A percentile compares a stretch with the other conserved stretches of the same genome.
Evolutionary conservation across 2,113 vertebrate species (phyloP).

Genomic region (Hipposideros armiger): DNA sequence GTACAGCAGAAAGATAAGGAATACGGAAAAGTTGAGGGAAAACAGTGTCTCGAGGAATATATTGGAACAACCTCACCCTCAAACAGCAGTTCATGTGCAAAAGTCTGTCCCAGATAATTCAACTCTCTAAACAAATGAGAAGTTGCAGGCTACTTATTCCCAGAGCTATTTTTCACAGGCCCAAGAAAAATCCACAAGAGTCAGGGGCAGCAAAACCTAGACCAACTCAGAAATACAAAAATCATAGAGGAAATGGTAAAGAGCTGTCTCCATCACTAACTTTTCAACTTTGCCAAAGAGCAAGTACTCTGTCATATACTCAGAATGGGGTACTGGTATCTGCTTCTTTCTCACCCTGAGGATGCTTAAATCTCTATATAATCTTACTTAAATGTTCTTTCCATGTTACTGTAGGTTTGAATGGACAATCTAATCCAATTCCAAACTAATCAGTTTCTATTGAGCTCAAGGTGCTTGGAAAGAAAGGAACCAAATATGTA

Average conservation of each 20-base stretch:
- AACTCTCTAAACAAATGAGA: background rate
- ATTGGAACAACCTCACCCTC: background rate
- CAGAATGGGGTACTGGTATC: background rate
- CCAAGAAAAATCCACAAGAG: constrained; percentile 3
- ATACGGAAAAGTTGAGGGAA: background rate
- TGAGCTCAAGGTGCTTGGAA: background rate
- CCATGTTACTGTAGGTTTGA: background rate
- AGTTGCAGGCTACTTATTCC: background rate
- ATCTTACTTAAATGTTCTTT: background rate
- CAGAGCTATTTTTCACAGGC: background rate
- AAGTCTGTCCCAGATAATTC: background rate
- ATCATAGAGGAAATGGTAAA: background rate
- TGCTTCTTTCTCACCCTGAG: background rate
- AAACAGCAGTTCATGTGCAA: background rate
- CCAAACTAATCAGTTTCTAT: background rate
- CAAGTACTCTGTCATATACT: background rate
- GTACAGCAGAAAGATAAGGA: background rate
- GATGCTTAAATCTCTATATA: background rate
- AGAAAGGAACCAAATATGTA: constrained; percentile 16
- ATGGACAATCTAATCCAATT: constrained; percentile 1
- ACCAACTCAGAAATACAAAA: background rate
- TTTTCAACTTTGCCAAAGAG: background rate
- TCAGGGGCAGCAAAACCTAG: background rate
- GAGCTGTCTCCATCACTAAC: background rate
- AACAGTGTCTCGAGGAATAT: background rate